Percentiles rank a stretch among this genome's conserved stretches.
Evolutionary conservation across 30 jellyfish, hydroid and myxozoan species (phyloP).

Genomic region (Cassiopea andromeda): DNA sequence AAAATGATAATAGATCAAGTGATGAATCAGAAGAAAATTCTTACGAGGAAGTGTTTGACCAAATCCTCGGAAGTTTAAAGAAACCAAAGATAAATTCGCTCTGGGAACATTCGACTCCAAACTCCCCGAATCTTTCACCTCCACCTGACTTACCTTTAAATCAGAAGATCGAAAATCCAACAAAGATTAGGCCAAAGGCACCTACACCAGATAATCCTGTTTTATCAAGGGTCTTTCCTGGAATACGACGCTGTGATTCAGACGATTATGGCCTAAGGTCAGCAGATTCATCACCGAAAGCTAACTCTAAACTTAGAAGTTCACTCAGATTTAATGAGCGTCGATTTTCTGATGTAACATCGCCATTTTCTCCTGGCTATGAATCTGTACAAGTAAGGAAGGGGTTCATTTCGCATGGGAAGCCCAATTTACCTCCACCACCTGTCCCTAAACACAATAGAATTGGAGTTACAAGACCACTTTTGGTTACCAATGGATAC

Average conservation of each 20-base stretch:
- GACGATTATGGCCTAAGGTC: conserved; percentile 38
- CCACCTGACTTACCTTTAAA: conserved; percentile 8
- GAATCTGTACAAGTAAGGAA: conserved; percentile 18
- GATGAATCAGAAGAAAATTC: conserved; percentile 35
- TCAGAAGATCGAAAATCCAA: neutral
- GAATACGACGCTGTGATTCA: conserved; percentile 32
- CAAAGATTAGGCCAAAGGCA: conserved; percentile 5
- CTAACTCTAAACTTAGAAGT: neutral
- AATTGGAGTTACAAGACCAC: conserved; percentile 17
- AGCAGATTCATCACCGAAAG: conserved; percentile 25
- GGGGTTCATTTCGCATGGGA: conserved; percentile 7
- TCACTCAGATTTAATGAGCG: conserved; percentile 42
- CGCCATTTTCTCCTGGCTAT: conserved; percentile 34
- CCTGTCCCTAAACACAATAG: neutral
- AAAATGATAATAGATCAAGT: conserved; percentile 11
- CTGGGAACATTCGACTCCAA: conserved; percentile 73
- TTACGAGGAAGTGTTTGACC: conserved; percentile 87
- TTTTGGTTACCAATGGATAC: conserved; percentile 16
- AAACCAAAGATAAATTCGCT: conserved; percentile 54
- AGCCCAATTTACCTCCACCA: conserved; percentile 17
- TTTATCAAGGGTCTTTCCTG: conserved; percentile 23
- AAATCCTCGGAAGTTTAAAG: conserved; percentile 75
- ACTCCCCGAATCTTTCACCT: conserved; percentile 29
- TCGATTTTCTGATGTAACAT: conserved; percentile 55
- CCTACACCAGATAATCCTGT: conserved; percentile 32